phyloP scores from a whole-genome alignment of 2,888 invertebrate genomes.

The Acanthosoma haemorrhoidale region DNA sequence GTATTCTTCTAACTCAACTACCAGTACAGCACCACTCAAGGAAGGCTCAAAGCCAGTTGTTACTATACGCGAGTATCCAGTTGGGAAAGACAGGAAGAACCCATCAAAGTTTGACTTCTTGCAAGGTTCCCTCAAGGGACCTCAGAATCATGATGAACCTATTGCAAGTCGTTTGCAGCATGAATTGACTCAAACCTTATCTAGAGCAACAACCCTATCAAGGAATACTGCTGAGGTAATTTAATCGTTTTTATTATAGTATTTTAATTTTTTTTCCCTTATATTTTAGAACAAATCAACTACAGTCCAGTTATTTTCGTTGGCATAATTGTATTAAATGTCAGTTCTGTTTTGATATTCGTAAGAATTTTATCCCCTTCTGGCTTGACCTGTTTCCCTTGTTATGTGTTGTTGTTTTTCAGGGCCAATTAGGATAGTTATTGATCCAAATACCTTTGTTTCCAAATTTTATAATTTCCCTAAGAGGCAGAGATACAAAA shows the following conservation, averaged over 20 bases:
- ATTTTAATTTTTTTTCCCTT: too few species aligned
- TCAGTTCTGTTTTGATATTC: too few species aligned
- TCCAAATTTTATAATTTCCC: too few species aligned
- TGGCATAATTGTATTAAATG: too few species aligned
- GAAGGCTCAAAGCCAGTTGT: constrained; percentile 41
- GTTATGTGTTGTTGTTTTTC: too few species aligned
- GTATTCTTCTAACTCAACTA: constrained; percentile 9
- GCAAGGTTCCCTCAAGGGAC: constrained; percentile 40
- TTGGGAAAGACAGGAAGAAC: constrained; percentile 49
- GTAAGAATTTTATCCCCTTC: too few species aligned
- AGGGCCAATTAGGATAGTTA: too few species aligned
- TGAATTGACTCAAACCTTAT: constrained; percentile 68
- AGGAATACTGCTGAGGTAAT: constrained; percentile 46
- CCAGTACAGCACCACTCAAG: constrained; percentile 29
- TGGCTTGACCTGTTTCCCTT: too few species aligned
- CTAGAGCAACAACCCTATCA: constrained; percentile 59
- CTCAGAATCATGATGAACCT: constrained; percentile 46
- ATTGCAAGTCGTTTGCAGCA: constrained; percentile 64
- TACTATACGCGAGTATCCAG: constrained; percentile 44
- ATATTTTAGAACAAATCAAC: too few species aligned
- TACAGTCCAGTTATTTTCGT: too few species aligned
- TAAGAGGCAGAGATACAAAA: too few species aligned
- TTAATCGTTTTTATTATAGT: background rate
- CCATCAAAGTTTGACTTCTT: constrained; percentile 70
- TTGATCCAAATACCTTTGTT: too few species aligned